A percentile compares a stretch with the other conserved stretches of the same genome.
Conservation (phyloP, 2,797 vertebrate species). For the Thamnophis elegans region DNA sequence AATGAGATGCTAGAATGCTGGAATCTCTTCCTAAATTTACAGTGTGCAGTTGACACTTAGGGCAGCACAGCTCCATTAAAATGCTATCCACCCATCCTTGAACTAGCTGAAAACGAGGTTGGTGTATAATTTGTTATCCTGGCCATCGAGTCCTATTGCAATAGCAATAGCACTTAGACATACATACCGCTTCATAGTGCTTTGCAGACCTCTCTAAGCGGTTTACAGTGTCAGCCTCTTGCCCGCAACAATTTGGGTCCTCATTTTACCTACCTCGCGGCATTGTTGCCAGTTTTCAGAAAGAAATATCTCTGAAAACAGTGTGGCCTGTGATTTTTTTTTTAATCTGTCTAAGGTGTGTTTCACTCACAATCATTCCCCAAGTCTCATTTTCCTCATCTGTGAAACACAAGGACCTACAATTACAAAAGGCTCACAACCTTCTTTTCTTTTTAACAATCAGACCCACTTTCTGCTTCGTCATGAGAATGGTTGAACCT, state of each 20-base stretch:
- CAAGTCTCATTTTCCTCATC: neutral
- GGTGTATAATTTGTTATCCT: neutral
- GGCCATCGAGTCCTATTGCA: neutral
- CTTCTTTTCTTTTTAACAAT: neutral
- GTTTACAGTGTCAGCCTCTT: too few relatives aligned
- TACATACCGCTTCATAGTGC: too few relatives aligned
- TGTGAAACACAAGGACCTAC: neutral
- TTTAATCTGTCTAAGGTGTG: neutral
- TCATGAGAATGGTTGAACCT: neutral
- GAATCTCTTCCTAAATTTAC: neutral
- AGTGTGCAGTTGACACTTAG: neutral
- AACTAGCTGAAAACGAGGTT: neutral
- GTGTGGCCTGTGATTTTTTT: neutral
- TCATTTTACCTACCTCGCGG: too few relatives aligned
- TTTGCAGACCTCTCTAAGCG: too few relatives aligned
- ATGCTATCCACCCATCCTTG: neutral
- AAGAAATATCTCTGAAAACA: neutral
- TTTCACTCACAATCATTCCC: neutral
- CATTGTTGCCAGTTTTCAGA: neutral
- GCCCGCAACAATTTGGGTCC: too few relatives aligned
- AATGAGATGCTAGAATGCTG: neutral
- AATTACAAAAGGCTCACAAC: neutral
- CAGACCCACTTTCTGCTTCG: neutral
- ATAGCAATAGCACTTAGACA: neutral
- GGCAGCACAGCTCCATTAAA: neutral